Conservation (phyloP, 2,888 invertebrate genomes). For the Chloroclysta siterata region DNA sequence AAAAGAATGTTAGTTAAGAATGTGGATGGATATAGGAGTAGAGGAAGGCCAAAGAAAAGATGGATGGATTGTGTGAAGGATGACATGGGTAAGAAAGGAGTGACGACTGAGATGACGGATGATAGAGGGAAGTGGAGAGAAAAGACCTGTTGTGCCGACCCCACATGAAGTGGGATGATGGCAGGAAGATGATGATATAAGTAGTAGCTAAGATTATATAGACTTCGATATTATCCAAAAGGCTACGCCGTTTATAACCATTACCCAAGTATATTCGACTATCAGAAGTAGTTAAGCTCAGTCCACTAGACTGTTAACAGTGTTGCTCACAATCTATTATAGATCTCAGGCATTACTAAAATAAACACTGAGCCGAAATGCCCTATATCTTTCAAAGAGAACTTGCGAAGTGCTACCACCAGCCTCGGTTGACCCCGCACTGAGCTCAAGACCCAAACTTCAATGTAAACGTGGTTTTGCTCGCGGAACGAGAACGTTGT, state of each 20-base stretch:
- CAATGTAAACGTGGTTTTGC: slow-evolving; percentile 19
- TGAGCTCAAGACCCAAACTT: slow-evolving; percentile 5
- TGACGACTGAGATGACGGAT: too few relatives aligned
- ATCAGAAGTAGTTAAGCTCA: slow-evolving; percentile 21
- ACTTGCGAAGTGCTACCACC: slow-evolving; percentile 56
- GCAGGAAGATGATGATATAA: too few relatives aligned
- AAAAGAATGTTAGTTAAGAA: too few relatives aligned
- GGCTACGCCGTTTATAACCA: background rate
- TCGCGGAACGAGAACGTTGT: slow-evolving; percentile 18
- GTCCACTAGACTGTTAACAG: slow-evolving; percentile 27
- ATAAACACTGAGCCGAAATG: slow-evolving; percentile 57
- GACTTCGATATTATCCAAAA: background rate
- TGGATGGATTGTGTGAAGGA: too few relatives aligned
- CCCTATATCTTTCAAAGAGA: slow-evolving; percentile 63
- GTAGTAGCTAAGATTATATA: background rate
- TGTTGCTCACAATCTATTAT: slow-evolving; percentile 28
- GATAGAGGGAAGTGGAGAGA: too few relatives aligned
- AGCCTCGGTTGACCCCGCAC: slow-evolving; percentile 41
- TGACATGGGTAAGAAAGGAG: too few relatives aligned
- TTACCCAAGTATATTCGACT: background rate
- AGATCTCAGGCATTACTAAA: slow-evolving; percentile 49
- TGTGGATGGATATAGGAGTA: too few relatives aligned
- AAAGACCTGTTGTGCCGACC: too few relatives aligned
- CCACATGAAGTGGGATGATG: too few relatives aligned
- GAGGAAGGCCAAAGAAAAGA: too few relatives aligned